Evolutionary conservation across 1,140 invertebrate genomes (phyloP).

Genomic region (Campoletis sonorensis): DNA sequence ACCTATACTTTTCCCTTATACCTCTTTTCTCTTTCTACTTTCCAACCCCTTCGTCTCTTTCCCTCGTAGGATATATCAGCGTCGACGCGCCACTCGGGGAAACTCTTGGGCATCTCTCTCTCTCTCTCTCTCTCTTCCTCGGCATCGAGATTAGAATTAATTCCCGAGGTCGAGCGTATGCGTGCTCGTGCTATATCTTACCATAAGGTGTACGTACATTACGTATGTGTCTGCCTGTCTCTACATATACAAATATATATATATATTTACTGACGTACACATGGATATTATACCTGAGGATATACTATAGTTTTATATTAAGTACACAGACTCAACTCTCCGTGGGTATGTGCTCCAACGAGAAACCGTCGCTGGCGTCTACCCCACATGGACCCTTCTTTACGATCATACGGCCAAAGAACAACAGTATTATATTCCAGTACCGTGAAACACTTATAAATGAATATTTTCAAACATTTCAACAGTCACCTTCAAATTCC

Average conservation of each 20-base stretch:
- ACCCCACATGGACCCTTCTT: slow-evolving; percentile 6
- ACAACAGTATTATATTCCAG: slow-evolving; percentile 8
- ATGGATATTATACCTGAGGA: not conserved
- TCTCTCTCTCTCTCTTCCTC: slow-evolving; percentile 17
- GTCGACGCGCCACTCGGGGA: slow-evolving; percentile 47
- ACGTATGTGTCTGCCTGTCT: not conserved
- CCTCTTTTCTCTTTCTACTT: not conserved
- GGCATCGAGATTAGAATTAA: slow-evolving; percentile 49
- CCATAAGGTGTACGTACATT: slow-evolving; percentile 22
- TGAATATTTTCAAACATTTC: slow-evolving; percentile 7
- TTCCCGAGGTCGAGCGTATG: slow-evolving; percentile 44
- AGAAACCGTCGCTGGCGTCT: not conserved
- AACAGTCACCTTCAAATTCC: not conserved
- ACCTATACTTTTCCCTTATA: not conserved
- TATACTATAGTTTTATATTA: slow-evolving; percentile 7
- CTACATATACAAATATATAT: not conserved
- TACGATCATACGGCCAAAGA: slow-evolving; percentile 10
- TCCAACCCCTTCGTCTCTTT: slow-evolving; percentile 8
- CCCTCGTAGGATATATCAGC: slow-evolving; percentile 43
- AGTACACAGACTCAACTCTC: not conserved
- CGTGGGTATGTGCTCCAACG: not conserved
- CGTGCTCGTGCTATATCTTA: slow-evolving; percentile 18
- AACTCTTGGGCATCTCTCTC: slow-evolving; percentile 25
- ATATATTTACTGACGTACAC: no score
- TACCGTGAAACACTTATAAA: not conserved